Conservation (phyloP, 2,888 invertebrate genomes). For the Lycaena phlaeas region DNA sequence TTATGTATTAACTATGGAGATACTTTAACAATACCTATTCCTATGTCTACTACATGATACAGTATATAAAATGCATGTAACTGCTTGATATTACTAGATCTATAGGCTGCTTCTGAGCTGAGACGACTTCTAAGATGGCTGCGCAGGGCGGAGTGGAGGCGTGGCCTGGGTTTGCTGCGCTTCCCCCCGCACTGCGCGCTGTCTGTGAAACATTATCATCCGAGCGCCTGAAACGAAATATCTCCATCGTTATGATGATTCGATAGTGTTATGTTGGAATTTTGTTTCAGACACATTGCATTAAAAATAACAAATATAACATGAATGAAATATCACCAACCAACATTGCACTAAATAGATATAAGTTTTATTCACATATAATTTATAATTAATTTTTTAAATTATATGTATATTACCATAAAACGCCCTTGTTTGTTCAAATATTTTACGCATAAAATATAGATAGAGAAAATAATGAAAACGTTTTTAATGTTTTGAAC, state of each 20-base stretch:
- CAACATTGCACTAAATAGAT: conserved; percentile 44
- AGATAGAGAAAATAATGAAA: too few species aligned
- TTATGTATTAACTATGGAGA: conserved; percentile 50
- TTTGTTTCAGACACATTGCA: conserved; percentile 12
- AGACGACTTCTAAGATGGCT: too few species aligned
- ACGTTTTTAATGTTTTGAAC: conserved; percentile 8
- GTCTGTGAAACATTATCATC: too few species aligned
- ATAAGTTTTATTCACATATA: conserved; percentile 46
- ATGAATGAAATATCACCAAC: conserved; percentile 16
- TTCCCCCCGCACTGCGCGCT: too few species aligned
- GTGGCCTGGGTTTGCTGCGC: too few species aligned
- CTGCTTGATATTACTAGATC: too few species aligned
- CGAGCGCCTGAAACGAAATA: too few species aligned
- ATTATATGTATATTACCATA: conserved; percentile 36
- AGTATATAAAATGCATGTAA: too few species aligned
- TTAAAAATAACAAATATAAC: not conserved
- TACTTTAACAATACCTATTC: conserved; percentile 23
- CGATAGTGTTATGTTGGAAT: conserved; percentile 42
- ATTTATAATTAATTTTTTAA: conserved; percentile 38
- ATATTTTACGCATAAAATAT: too few species aligned
- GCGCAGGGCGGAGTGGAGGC: too few species aligned
- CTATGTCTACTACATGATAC: too few species aligned
- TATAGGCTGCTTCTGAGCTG: too few species aligned
- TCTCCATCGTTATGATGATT: conserved; percentile 41
- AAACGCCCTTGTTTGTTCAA: conserved; percentile 48